Conservation (phyloP, 2,888 invertebrate genomes). For the Keiferia lycopersicella region DNA sequence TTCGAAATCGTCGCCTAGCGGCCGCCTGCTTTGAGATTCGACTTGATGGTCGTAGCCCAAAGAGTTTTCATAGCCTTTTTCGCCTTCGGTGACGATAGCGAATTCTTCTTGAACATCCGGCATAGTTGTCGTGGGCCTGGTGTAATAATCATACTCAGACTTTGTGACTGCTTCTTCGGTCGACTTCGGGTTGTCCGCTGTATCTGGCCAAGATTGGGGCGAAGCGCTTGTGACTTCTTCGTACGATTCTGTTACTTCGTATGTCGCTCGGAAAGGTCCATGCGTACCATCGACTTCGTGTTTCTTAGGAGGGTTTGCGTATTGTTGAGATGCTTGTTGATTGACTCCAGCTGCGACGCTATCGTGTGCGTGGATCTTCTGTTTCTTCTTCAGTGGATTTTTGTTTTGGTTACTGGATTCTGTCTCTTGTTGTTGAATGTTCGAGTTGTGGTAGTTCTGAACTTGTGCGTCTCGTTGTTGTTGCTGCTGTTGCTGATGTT, state of each 20-base stretch:
- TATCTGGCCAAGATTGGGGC: slow-evolving; percentile 60
- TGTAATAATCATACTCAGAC: slow-evolving; percentile 48
- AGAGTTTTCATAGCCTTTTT: slow-evolving; percentile 68
- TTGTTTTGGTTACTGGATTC: slow-evolving; percentile 56
- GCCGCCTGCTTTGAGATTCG: slow-evolving; percentile 74
- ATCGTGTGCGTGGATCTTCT: slow-evolving; percentile 57
- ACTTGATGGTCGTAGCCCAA: slow-evolving; percentile 66
- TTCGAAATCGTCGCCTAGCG: slow-evolving; percentile 72
- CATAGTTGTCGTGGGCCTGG: slow-evolving; percentile 53
- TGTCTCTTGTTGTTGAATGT: slow-evolving; percentile 51
- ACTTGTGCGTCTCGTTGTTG: slow-evolving; percentile 61
- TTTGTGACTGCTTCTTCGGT: slow-evolving; percentile 56
- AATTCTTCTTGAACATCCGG: slow-evolving; percentile 66
- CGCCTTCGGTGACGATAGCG: slow-evolving; percentile 69
- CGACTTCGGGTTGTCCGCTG: slow-evolving; percentile 51
- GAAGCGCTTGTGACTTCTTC: slow-evolving; percentile 63
- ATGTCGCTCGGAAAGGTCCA: slow-evolving; percentile 54
- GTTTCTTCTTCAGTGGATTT: slow-evolving; percentile 58
- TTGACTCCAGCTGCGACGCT: slow-evolving; percentile 62
- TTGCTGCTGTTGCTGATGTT: slow-evolving; percentile 49
- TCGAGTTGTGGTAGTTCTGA: slow-evolving; percentile 55
- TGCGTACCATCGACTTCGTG: slow-evolving; percentile 43
- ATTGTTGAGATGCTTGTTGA: slow-evolving; percentile 61
- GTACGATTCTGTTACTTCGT: slow-evolving; percentile 71
- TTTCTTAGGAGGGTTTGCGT: slow-evolving; percentile 52